A percentile compares a stretch with the other conserved stretches of the same genome.
Evolutionary conservation across 2,888 invertebrate species (phyloP).

Genomic region (Ophioninae sp.): DNA sequence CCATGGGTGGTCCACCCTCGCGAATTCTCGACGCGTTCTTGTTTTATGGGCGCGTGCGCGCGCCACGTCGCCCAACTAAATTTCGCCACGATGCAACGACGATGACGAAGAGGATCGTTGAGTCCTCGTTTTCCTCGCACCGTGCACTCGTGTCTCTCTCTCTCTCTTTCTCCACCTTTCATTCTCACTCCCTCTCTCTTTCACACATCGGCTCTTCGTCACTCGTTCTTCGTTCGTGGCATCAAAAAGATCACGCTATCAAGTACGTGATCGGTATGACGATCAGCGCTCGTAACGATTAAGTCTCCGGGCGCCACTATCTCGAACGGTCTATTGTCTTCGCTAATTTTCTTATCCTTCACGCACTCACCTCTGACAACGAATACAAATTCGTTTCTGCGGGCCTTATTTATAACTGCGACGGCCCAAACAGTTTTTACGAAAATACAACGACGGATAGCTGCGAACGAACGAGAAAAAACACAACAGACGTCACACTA

Average conservation of each 20-base stretch:
- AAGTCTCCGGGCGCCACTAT: conserved; percentile 54
- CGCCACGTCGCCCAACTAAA: conserved; percentile 74
- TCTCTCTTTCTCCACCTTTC: conserved; percentile 6
- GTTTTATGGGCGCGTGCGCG: conserved; percentile 77
- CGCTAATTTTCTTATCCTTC: conserved; percentile 58
- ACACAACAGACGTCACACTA: neutral
- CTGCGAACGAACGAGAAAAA: neutral
- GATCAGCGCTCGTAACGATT: conserved; percentile 49
- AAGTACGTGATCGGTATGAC: conserved; percentile 52
- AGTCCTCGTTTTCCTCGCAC: conserved; percentile 42
- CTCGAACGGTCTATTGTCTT: conserved; percentile 57
- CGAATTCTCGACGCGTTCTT: conserved; percentile 77
- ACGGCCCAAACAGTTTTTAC: conserved; percentile 5
- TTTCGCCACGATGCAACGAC: conserved; percentile 65
- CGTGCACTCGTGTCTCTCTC: conserved; percentile 8
- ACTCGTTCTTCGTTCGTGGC: conserved; percentile 37
- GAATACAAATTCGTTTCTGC: conserved; percentile 54
- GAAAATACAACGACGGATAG: neutral
- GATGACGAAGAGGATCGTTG: conserved; percentile 51
- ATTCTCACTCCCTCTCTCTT: conserved; percentile 8
- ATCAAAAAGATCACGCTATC: conserved; percentile 44
- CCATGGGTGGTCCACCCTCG: conserved; percentile 75
- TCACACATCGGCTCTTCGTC: neutral
- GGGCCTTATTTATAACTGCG: conserved; percentile 33
- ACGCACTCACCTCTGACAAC: conserved; percentile 45